These are phyloP conservation scores for Onychostruthus taczanowskii DNA, from an alignment of 2,113 vertebrate genomes.

Conservation along the genomic window DNA sequence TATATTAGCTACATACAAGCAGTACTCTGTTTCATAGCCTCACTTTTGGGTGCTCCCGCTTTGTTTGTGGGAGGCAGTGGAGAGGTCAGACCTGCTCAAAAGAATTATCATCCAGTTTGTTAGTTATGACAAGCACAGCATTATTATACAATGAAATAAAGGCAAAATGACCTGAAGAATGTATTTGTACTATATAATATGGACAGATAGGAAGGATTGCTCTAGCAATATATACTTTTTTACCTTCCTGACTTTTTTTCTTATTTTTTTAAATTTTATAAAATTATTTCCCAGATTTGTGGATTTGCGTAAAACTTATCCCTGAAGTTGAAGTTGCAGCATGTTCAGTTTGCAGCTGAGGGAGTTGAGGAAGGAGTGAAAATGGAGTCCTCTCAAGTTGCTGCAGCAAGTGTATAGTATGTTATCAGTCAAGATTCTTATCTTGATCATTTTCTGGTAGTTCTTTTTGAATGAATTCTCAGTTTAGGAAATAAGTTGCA, in stretches of 20 bases:
- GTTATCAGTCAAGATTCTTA: background rate
- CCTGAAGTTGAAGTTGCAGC: background rate
- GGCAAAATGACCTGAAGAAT: background rate
- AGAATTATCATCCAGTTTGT: background rate
- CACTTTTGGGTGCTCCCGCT: background rate
- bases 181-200: background rate
- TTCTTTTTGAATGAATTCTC: background rate
- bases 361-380: background rate
- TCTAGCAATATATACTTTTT: background rate
- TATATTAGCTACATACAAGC: background rate
- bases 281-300: background rate
- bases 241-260: background rate
- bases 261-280: background rate
- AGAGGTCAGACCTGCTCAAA: background rate
- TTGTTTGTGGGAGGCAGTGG: background rate
- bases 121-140: background rate
- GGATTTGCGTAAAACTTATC: background rate
- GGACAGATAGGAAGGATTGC: background rate
- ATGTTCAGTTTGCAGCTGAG: background rate
- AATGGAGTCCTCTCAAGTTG: background rate
- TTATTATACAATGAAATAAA: background rate
- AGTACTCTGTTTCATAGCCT: background rate
- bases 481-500: background rate
- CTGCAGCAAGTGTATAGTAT: background rate
- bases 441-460: background rate